Conservation (phyloP, 2,113 vertebrate genomes). For the Columba janthina region DNA sequence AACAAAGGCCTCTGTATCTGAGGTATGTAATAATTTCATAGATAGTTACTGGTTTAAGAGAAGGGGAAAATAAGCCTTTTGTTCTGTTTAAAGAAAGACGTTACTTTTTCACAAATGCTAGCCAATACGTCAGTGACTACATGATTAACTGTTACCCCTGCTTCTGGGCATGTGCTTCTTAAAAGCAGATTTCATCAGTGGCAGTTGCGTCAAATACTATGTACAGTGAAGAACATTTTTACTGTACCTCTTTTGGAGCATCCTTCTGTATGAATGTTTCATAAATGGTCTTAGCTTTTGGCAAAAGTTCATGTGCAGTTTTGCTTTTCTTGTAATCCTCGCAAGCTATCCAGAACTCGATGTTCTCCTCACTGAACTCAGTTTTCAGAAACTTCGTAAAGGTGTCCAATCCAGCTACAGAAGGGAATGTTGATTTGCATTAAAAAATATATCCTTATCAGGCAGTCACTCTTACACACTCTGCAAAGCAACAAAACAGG, state of each 20-base stretch:
- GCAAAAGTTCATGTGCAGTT: constrained; percentile 77
- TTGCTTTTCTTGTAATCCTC: constrained; percentile 91
- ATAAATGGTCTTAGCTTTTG: constrained; percentile 89
- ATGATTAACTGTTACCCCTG: neutral
- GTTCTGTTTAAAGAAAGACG: neutral
- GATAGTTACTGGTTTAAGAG: neutral
- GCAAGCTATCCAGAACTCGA: constrained; percentile 94
- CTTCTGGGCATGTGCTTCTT: neutral
- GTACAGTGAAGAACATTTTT: neutral
- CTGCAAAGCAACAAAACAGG: neutral
- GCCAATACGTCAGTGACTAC: neutral
- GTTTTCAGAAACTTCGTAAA: constrained; percentile 90
- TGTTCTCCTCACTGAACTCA: constrained; percentile 97
- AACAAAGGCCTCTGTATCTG: neutral
- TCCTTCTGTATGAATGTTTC: constrained; percentile 86
- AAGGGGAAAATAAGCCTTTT: neutral
- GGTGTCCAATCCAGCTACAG: constrained; percentile 84
- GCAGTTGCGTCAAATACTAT: neutral
- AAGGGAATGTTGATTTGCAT: neutral
- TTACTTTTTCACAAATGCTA: neutral
- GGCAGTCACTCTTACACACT: neutral
- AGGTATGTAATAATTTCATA: neutral
- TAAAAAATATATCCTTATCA: neutral
- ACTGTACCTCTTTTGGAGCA: constrained; percentile 90
- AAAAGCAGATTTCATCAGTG: neutral